Evolutionary conservation across 2,797 vertebrate species (phyloP).

Genomic region (Channa striata): DNA sequence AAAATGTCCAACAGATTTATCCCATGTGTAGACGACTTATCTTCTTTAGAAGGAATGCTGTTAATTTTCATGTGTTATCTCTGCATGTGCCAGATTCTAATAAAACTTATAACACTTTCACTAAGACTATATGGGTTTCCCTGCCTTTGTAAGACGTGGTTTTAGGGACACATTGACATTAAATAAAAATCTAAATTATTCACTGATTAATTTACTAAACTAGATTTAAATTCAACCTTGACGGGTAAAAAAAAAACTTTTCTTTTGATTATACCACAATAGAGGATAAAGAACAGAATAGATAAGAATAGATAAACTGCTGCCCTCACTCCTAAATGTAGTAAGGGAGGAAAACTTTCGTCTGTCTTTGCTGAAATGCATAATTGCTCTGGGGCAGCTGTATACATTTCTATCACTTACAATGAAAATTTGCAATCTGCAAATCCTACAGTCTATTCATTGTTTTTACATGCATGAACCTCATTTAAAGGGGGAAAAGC

Average conservation of each 20-base stretch:
- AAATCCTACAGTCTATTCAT: constrained; percentile 2
- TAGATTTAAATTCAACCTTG: neutral
- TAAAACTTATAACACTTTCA: neutral
- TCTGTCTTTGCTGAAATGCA: neutral
- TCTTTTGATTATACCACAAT: neutral
- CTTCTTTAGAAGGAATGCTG: neutral
- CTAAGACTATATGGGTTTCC: neutral
- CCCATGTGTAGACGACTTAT: neutral
- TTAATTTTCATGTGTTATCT: neutral
- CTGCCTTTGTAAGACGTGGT: neutral
- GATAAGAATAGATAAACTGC: neutral
- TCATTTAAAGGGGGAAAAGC: neutral
- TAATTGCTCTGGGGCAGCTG: neutral
- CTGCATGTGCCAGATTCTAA: neutral
- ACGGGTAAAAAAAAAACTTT: neutral
- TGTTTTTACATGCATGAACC: neutral
- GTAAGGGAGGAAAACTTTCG: neutral
- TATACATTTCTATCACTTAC: too few species aligned
- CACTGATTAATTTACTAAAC: too few species aligned
- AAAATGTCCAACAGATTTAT: neutral
- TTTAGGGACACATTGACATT: neutral
- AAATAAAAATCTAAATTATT: too few species aligned
- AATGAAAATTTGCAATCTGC: neutral
- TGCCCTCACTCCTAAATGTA: neutral
- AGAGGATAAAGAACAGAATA: neutral